Evolutionary conservation across 2,888 invertebrate genomes (phyloP), one percentile per base, ranked within the genome.

Genomic region (Ormyrus thymus): DNA sequence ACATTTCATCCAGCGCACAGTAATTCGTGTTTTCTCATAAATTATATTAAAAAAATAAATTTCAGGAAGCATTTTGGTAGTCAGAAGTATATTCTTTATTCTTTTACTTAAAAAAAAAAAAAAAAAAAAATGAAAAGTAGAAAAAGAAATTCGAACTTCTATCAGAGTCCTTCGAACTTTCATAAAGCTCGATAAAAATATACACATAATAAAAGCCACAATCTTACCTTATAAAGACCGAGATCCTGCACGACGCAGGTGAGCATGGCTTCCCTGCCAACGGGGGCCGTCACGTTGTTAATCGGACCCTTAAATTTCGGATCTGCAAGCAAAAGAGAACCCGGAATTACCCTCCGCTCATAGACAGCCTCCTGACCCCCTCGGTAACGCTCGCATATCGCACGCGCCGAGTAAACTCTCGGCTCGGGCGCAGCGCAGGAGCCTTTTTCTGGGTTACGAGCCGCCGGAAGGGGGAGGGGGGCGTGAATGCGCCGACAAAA

Each of bases 281-380:
- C 94, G 11, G 97, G 94, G 9, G 94, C 94, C 7, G 97, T 97
- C 84, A 95, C 94, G 91, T 97, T 97, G 83, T 93, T 91, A 86
- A 97, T 96, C 72, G 96, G 95, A 77, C 94, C 94, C 86, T 94
- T 95, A 91, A 97, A 97, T 85, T 95, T 94, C 8, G 96, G 96
- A 91, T 94, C 94, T 91, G 94, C 93, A 95, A 92, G 4, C 9
- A 53, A 66, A 53, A 66, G 29, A 58, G n/a, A 46, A 29, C 45
- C 51, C 10, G 7, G 45, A 61, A 55, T 59, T 29, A 29, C 29
- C 29, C 29, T 29, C 29, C 29, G 29, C 29, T 29, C 29, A 29
- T 29, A 29, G 29, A 29, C 4, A 29, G 29, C 29, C 29, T 29
- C 29, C 29, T 4, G 4, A 29, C 29, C 29, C 29, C 29, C 29